Evolutionary conservation across 2,888 invertebrate genomes (phyloP), one percentile per base, ranked within the genome.

Genomic region (Tetheella fluctuosa): DNA sequence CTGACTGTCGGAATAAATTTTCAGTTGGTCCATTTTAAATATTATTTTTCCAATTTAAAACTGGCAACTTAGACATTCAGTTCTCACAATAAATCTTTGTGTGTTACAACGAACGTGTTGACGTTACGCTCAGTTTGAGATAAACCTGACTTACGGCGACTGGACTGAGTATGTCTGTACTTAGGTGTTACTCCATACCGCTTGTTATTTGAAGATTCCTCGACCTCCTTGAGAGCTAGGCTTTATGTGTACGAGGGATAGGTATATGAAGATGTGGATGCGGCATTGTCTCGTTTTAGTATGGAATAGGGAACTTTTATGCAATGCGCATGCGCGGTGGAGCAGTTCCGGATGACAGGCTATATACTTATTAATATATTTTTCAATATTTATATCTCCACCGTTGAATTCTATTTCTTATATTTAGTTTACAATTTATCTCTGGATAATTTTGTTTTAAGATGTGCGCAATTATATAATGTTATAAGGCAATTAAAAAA

Each of bases 181-280:
- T 48, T 48, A 48, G 42, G 20, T 58, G 61, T 64, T 62, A 64
- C 71, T 52, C 60, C 68, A 73, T 64, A 68, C 64, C 64, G 67
- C 67, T 63, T 63, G 70, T 65, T 64, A 53, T 60, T 58, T 55
- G 68, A 68, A 56, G 57, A 66, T 62, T 54, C 66, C 56, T 66
- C 60, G 48, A 59, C 58, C 28, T 56, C 73, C 66, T 59, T 68
- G 10, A 48, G 48, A 48, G 20, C 48, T 48, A 20, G 20, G 48
- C 20, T 48, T 48, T 17, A 48, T 48, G 48, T 48, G 20, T 48
- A 20, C 8, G 1, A 48, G 0, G 20, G 48, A 48, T 20, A 20
- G 48, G 20, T 20, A 20, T n/a, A 20, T 20, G 2, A 48, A 48
- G 10, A 20, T 20, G 17, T 48, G 48, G 48, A 48, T 48, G 48